Base-by-base conservation (phyloP, 2,888 invertebrate genomes). In the Drosophila borborema region DNA sequence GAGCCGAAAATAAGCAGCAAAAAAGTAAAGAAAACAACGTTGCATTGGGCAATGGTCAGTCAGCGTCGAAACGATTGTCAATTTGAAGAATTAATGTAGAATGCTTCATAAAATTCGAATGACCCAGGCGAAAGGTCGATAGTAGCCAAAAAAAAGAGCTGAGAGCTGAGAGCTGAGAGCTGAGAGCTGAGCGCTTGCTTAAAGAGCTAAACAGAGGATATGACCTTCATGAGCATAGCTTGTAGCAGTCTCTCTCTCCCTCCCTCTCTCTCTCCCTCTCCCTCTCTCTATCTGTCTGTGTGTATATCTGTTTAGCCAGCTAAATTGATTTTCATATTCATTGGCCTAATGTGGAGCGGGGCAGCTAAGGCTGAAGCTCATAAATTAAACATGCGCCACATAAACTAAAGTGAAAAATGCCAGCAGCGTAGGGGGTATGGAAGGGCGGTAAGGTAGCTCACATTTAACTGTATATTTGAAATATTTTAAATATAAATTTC, bases 401-500 rank as follows among this genome's bases (percentile, higher is more conserved):
- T 83, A 83, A 87, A 86, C 87, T 87, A 86, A 87, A 87, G 80
- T 77, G 80, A 76, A 75, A 68, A 81, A 82, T 74, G 80, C 60
- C 64, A 40, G 54, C 14, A 5, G 23, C 3, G 1, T 0, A 0
- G 40, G 28, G 10, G n/a, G 1, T 5, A 6, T 0, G 4, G 20
- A 2, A 20, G 10, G 31, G 51, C 8, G 46, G 70, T 1, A 5
- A 16, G 10, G 18, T 20, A 60, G 56, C 76, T 49, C 77, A 74
- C 86, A 77, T 82, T 86, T 85, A 86, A 84, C 80, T 82, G 83
- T 85, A 71, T 81, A 81, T 86, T 84, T 86, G 81, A 86, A 86
- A 87, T 86, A 84, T 87, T 86, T 86, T 77, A 87, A 87, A 87
- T 87, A 86, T 86, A 86, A 87, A 86, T 86, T 86, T 86, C 88